Evolutionary conservation across 2,113 vertebrate genomes (phyloP).

Genomic region (Sorex fumeus): DNA sequence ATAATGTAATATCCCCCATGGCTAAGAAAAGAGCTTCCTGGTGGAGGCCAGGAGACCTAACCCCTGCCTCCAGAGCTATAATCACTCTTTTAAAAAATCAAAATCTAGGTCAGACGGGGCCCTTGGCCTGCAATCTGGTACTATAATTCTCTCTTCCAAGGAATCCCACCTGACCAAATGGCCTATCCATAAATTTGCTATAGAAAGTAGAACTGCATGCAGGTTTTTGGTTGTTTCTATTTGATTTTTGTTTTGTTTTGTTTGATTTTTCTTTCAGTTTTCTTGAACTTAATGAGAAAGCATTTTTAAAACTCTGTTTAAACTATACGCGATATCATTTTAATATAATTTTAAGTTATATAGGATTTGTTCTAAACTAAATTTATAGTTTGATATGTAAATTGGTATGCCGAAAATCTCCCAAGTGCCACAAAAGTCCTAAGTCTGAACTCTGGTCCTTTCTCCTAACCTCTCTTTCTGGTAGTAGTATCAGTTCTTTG

Average conservation of each 20-base stretch:
- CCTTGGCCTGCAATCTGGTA: constrained; percentile 56
- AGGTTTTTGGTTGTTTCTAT: no score
- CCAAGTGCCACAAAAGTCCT: not conserved
- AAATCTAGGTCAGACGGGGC: constrained; percentile 77
- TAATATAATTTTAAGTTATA: no score
- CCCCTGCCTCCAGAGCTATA: constrained; percentile 81
- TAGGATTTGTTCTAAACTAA: no score
- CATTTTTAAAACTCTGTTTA: constrained; percentile 44
- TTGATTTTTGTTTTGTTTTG: no score
- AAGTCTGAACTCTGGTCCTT: not conserved
- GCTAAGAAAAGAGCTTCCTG: constrained; percentile 71
- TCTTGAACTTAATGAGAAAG: not conserved
- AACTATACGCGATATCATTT: not conserved
- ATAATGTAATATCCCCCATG: constrained; percentile 65
- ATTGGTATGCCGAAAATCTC: not conserved
- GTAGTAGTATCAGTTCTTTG: not conserved
- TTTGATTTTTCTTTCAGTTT: not conserved
- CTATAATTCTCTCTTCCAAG: constrained; percentile 67
- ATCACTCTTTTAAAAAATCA: constrained; percentile 80
- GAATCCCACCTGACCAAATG: constrained; percentile 68
- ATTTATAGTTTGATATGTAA: no score
- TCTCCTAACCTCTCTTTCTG: not conserved
- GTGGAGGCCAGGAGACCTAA: constrained; percentile 71
- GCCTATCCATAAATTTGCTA: constrained; percentile 12
- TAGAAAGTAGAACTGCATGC: not conserved